These are phyloP conservation scores for Leuciscus waleckii DNA, from an alignment of 2,797 vertebrate genomes.

Conservation along the genomic window DNA sequence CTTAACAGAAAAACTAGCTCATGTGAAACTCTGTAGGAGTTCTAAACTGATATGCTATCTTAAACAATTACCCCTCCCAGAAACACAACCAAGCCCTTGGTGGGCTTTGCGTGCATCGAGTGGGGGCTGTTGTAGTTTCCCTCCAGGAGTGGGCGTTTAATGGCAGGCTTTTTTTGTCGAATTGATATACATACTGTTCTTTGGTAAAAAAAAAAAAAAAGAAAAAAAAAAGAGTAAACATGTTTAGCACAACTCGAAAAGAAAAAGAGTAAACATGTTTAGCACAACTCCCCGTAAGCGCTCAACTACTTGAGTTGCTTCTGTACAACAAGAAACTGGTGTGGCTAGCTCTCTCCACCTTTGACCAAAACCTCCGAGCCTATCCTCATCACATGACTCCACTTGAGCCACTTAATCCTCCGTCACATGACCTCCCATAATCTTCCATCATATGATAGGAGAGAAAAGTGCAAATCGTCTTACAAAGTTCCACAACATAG, in stretches of 20 bases:
- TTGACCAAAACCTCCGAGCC: conserved; percentile 34
- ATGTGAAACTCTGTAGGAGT: conserved; percentile 16
- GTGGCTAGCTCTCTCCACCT: conserved; percentile 19
- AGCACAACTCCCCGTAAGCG: not conserved
- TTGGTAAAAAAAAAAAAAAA: not conserved
- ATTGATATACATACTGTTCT: conserved; percentile 6
- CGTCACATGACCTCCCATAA: conserved; percentile 75
- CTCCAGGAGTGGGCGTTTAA: conserved; percentile 23
- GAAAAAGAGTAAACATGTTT: conserved; percentile 12
- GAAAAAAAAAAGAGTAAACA: not conserved
- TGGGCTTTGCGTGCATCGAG: conserved; percentile 30
- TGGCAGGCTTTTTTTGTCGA: not conserved
- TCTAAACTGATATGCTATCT: conserved; percentile 51
- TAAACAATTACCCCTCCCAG: conserved; percentile 43
- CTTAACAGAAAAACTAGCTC: not conserved
- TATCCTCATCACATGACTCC: conserved; percentile 43
- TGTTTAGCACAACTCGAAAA: not conserved
- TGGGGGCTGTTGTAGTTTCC: conserved; percentile 29
- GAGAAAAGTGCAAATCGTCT: conserved; percentile 73
- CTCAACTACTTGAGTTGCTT: not conserved
- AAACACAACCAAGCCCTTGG: conserved; percentile 38
- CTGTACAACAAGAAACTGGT: not conserved
- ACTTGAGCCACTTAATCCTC: conserved; percentile 60
- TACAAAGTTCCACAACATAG: conserved; percentile 59
- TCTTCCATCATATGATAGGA: conserved; percentile 68